Base-by-base conservation (phyloP, 2,797 vertebrate genomes). In the Holocentrus rufus region DNA sequence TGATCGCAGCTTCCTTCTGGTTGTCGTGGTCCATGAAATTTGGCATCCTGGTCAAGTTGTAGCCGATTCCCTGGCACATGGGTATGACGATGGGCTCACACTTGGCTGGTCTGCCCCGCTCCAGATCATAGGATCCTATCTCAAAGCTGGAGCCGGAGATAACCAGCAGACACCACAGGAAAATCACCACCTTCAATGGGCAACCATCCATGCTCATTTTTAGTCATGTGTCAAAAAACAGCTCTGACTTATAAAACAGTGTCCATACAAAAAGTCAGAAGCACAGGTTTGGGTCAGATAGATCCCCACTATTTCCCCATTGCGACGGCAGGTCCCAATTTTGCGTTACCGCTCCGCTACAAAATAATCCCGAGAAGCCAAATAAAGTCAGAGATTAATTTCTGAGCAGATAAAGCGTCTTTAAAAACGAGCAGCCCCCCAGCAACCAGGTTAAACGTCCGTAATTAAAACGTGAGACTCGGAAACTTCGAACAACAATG, bases 41-140 rank as follows among this genome's bases (percentile, higher is more conserved):
- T 0, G 98, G 98, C 98, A 99, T 98, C 60, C 96, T 94, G 0
- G 98, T 99, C 94, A 95, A 95, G 92, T 99, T 99, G 92, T 99
- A 99, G 84, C 98, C 98, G 1, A 99, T 99, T 54, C 96, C 97
- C 85, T 94, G 94, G 90, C 98, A 99, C 98, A 99, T 97, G 73
- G 97, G 96, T 87, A 99, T 99, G 85, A 89, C 87, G 82, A 99
- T 94, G 76, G 95, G 94, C 92, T 99, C 96, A 82, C 98, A 99
- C 87, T 96, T 95, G 57, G 95, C 95, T 23, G 95, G 95, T 78
- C 95, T 90, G 63, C 94, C 96, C 67, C 96, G 93, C 76, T 97
- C 96, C 61, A 95, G 92, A 79, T 98, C 96, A 85, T 96, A 95
- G 47, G 94, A 94, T 74, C 93, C 94, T 4, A 97, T 95, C 90